Evolutionary conservation across 2,797 vertebrate species (phyloP), one percentile per base, ranked within the genome.

Genomic region (Spinus olivaceus): DNA sequence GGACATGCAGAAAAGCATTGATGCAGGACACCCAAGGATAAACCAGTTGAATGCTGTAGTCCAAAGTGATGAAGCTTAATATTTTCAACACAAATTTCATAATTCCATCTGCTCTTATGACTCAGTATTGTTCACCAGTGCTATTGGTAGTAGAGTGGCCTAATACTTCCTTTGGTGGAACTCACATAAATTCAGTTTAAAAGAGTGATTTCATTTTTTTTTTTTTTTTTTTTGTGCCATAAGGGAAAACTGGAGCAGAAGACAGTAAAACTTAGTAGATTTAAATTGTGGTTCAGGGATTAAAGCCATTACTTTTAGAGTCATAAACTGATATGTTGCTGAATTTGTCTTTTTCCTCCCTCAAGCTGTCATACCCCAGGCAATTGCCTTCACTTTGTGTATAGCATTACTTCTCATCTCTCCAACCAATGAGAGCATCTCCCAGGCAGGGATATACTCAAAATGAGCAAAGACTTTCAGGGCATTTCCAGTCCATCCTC

Each of bases 271-370:
- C 51, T 64, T 77, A 90, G 64, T 59, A 65, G 44, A 16, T 56
- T 90, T 73, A 86, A 92, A 94, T 90, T 94, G 76, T 60, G 27
- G 44, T 76, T 92, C 66, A 79, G 44, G 92, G 47, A 95, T 90
- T 91, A 83, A 88, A 91, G 59, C 74, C 84, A 94, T 88, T 91
- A 63, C 32, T 92, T 90, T 84, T 93, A 76, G 65, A 84, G 61
- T 90, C 59, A 77, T 84, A 93, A 95, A 93, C 63, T 63, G 70
- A 37, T 79, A 51, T 9, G 59, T 69, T 94, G 59, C 63, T 90
- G 86, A 90, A 74, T 94, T 89, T 86, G 51, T 88, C 67, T 95
- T 70, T 84, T 92, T 88, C 49, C 30, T 92, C 70, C 86, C 83
- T 86, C 41, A 59, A 90, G 83, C 80, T 92, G 66, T 81, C 54